Base-by-base conservation (phyloP, 2,888 invertebrate genomes). In the Choreutis nemorana region DNA sequence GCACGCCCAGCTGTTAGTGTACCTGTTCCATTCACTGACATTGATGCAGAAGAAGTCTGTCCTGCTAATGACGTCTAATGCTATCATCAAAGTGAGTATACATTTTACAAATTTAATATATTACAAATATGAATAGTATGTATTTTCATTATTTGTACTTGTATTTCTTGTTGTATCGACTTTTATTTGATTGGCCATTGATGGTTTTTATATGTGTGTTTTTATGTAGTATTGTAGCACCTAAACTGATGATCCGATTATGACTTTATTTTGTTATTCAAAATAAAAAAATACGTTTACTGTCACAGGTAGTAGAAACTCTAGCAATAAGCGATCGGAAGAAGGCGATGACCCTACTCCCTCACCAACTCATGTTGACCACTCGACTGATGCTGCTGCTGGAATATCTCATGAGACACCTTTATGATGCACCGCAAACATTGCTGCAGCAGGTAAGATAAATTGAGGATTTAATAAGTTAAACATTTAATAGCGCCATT, bases 21-120 rank as follows among this genome's bases (percentile, higher is more conserved):
- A 97, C 61, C 78, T 97, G 7, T 97, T 97, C 68, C 97, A 97
- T 66, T 94, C 95, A 0, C 71, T 97, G 34, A 95, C 94, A 48
- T 79, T 97, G 36, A 95, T 96, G 93, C 95, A 97, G 70, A 97
- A 97, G 73, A 97, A 97, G 64, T 90, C 92, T 2, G 91, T 97
- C 1, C 80, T 97, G 20, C 81, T 97, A 5, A 81, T 90, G 45
- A 89, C 91, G 16, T 89, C 91, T 2, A 89, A 90, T 37, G 91
- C 79, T 20, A 80, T 80, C 14, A 79, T 79, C 30, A 80, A 80
- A 52, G 80, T 78, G 46, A 50, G 51, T 44, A 16, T n/a, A n/a
- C n/a, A n/a, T n/a, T n/a, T n/a, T n/a, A n/a, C n/a, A 22, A 13
- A 11, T 2, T 30, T 6, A 21, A 4, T 32, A 7, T 22, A 6